These are phyloP conservation scores for Anthrax anthrax DNA, from an alignment of 2,888 invertebrate genomes.

Conservation along the genomic window DNA sequence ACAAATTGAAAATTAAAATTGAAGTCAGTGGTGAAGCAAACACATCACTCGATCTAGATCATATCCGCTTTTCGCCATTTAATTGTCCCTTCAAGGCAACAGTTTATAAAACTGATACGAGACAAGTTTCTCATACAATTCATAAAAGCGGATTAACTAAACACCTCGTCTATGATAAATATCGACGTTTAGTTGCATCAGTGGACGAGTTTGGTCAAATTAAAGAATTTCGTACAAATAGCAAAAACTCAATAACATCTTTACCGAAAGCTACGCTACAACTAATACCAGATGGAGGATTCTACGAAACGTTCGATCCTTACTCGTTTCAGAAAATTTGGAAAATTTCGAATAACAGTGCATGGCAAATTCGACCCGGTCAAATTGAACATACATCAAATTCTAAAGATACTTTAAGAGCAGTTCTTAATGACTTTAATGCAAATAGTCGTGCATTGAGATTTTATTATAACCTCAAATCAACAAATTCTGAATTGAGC, in stretches of 20 bases:
- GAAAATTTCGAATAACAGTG: conserved; percentile 5
- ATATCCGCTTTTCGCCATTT: conserved; percentile 7
- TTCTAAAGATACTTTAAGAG: no score
- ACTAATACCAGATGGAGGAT: conserved; percentile 5
- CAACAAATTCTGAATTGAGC: no score
- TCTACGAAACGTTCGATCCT: conserved; percentile 8
- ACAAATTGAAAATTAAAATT: no score
- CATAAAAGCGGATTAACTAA: conserved; percentile 1
- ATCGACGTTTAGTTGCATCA: not conserved
- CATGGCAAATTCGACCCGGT: conserved; percentile 4
- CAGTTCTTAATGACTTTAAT: no score
- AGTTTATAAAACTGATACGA: not conserved
- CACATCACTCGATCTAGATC: conserved; percentile 4
- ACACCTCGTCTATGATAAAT: conserved; percentile 1
- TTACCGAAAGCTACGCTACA: no score
- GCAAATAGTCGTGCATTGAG: no score
- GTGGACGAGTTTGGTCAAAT: conserved; percentile 5
- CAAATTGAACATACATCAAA: conserved; percentile 4
- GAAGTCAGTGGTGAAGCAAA: no score
- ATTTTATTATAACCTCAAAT: no score
- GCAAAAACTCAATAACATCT: no score
- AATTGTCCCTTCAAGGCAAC: conserved; percentile 2
- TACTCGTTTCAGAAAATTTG: no score
- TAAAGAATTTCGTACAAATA: conserved; percentile 4
- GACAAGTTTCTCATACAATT: conserved; percentile 1